phyloP scores from a whole-genome alignment of 2,888 invertebrate genomes.

The Calliopum simillimum region DNA sequence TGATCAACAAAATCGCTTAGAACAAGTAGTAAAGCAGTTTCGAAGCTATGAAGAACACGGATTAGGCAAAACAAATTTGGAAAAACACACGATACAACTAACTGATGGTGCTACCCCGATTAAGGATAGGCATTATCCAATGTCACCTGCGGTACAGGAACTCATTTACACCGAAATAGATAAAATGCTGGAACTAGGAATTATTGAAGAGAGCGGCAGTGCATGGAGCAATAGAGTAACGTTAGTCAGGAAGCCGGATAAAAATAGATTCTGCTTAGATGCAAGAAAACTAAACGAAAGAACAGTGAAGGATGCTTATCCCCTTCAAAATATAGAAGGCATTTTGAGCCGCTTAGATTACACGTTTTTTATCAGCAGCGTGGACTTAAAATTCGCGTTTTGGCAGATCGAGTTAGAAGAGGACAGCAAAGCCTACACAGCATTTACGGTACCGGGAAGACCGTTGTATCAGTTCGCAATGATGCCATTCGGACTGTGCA shows the following conservation, averaged over 20 bases:
- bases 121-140: conserved; percentile 43
- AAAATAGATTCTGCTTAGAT: not conserved
- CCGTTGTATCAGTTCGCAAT: too few species aligned
- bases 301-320: conserved; percentile 6
- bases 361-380: conserved; percentile 47
- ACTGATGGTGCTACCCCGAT: conserved; percentile 37
- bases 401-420: conserved; percentile 36
- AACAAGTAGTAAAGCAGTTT: conserved; percentile 7
- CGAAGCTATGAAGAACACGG: conserved; percentile 15
- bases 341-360: conserved; percentile 42
- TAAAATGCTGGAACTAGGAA: conserved; percentile 48
- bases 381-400: conserved; percentile 43
- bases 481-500: too few species aligned
- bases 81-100: conserved; percentile 38
- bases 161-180: conserved; percentile 50
- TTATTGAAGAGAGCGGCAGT: not conserved
- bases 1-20: not conserved
- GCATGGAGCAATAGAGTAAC: not conserved
- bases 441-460: conserved; percentile 41
- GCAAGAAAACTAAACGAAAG: not conserved
- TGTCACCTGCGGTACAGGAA: conserved; percentile 43
- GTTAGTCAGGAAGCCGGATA: not conserved
- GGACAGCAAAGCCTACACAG: conserved; percentile 28
- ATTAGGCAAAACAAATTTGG: conserved; percentile 36
- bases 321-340: conserved; percentile 13